phyloP scores from a whole-genome alignment of 1,140 invertebrate species.

The Uloborus diversus region DNA sequence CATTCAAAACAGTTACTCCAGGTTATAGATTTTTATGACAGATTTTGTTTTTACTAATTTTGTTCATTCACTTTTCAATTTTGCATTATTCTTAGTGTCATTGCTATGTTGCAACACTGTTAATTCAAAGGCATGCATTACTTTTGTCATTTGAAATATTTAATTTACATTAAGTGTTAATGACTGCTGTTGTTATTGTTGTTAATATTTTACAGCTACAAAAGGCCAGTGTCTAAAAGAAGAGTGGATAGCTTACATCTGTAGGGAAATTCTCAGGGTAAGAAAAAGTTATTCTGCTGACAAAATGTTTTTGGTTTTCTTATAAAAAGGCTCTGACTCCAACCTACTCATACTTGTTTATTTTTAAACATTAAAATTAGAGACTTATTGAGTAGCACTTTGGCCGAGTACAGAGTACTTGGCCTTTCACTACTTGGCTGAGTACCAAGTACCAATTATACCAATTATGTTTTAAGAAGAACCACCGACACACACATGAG shows the following conservation, averaged over 20 bases:
- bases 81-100: background rate
- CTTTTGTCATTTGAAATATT: background rate
- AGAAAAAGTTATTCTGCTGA: too few species aligned
- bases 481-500: too few species aligned
- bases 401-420: too few species aligned
- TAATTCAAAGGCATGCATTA: background rate
- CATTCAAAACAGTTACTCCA: too few species aligned
- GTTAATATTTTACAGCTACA: constrained; percentile 72
- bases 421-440: too few species aligned
- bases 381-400: too few species aligned
- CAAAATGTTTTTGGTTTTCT: background rate
- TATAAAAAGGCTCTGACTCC: background rate
- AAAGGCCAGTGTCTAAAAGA: constrained; percentile 98
- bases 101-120: background rate
- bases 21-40: background rate
- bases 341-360: background rate
- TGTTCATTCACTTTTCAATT: background rate
- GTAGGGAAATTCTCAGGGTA: constrained; percentile 87
- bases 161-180: constrained; percentile 64
- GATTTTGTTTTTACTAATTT: background rate
- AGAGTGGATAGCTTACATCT: constrained; percentile 99
- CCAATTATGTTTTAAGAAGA: too few species aligned
- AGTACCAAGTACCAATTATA: too few species aligned
- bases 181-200: constrained; percentile 6
- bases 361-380: too few species aligned